Evolutionary conservation across 1,140 invertebrate genomes (phyloP).

Genomic region (Bombus sibiricus): DNA sequence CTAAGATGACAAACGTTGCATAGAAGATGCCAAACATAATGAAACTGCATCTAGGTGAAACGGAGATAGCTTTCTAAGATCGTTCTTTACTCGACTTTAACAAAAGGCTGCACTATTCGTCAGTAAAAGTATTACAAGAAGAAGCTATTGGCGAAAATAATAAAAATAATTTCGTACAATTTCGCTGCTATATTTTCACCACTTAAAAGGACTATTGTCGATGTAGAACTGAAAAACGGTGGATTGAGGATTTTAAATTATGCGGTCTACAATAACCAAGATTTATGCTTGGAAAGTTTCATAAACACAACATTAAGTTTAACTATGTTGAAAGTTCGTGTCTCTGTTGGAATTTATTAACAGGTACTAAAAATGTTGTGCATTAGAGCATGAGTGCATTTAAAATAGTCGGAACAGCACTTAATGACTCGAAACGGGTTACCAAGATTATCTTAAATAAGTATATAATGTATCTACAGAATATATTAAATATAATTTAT

Average conservation of each 20-base stretch:
- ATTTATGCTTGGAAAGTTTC: not conserved
- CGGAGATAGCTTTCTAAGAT: slow-evolving; percentile 13
- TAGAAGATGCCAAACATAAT: not conserved
- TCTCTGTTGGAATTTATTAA: not conserved
- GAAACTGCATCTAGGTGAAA: slow-evolving; percentile 8
- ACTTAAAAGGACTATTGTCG: not conserved
- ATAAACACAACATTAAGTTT: not conserved
- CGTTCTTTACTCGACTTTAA: not conserved
- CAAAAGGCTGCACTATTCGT: slow-evolving; percentile 16
- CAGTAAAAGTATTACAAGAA: slow-evolving; percentile 8
- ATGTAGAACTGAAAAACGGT: not conserved
- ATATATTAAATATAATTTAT: not conserved
- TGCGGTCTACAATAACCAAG: not conserved
- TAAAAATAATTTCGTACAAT: not conserved
- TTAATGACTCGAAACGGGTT: too few species aligned
- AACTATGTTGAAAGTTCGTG: not conserved
- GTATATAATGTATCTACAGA: too few species aligned
- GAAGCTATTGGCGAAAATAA: slow-evolving; percentile 4
- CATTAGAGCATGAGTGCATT: too few species aligned
- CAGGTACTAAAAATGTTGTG: not conserved
- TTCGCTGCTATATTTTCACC: not conserved
- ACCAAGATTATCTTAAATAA: too few species aligned
- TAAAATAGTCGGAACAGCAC: too few species aligned
- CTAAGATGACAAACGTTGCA: not conserved
- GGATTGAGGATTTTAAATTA: not conserved